Conservation (phyloP, 2,888 invertebrate genomes). For the Rhopalosiphum nymphaeae region DNA sequence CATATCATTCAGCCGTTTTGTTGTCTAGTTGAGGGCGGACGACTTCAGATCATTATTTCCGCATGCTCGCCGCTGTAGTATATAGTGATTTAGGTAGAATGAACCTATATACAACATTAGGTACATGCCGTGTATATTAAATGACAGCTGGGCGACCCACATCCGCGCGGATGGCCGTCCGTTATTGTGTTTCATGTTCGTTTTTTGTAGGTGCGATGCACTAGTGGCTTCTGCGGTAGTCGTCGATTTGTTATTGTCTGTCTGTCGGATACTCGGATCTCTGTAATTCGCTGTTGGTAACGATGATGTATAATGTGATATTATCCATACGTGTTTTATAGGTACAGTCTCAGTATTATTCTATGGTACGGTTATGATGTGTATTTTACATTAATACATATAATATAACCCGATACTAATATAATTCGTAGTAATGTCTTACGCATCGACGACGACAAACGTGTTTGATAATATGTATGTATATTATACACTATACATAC, state of each 20-base stretch:
- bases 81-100: background rate
- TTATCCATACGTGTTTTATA: background rate
- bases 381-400: background rate
- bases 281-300: background rate
- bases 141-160: slow-evolving; percentile 17
- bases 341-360: background rate
- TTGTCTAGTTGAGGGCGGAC: background rate
- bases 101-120: background rate
- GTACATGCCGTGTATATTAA: background rate
- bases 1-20: background rate
- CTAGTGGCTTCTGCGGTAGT: slow-evolving; percentile 1
- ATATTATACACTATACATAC: background rate
- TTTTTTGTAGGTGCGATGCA: slow-evolving; percentile 43
- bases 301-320: background rate
- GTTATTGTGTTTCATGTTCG: slow-evolving; percentile 27
- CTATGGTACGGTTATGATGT: background rate
- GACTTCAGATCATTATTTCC: slow-evolving; percentile 46
- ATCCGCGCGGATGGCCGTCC: slow-evolving; percentile 19
- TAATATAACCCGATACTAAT: background rate
- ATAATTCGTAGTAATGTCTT: background rate
- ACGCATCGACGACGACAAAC: background rate
- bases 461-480: background rate
- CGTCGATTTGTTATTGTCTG: slow-evolving; percentile 45
- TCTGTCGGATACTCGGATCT: background rate
- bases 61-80: background rate